Evolutionary conservation across 2,113 vertebrate genomes (phyloP).

Genomic region (Mirounga angustirostris): DNA sequence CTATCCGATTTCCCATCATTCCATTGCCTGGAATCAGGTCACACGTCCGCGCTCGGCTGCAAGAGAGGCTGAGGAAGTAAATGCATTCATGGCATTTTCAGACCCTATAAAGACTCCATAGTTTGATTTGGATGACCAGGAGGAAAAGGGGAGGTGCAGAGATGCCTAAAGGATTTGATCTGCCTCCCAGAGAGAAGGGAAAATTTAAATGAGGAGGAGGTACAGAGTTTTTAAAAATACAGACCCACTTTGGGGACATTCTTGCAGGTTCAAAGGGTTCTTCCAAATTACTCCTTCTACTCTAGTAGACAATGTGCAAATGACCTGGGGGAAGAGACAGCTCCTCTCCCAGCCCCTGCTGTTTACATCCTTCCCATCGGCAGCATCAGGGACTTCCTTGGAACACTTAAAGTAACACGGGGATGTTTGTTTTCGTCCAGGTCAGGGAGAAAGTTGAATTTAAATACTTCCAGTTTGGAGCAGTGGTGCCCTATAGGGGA

Average conservation of each 20-base stretch:
- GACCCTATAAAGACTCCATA: neutral
- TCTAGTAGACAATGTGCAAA: neutral
- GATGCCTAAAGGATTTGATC: neutral
- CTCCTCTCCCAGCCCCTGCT: neutral
- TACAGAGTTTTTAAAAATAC: constrained; percentile 14
- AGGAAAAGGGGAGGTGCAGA: neutral
- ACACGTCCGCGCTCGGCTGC: neutral
- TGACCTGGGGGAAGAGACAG: neutral
- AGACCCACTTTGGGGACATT: neutral
- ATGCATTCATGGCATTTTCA: neutral
- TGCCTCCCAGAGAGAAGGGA: neutral
- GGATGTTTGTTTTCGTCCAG: neutral
- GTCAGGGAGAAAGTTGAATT: neutral
- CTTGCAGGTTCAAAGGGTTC: constrained; percentile 17
- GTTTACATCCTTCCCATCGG: neutral
- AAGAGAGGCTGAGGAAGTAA: neutral
- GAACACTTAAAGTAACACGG: neutral
- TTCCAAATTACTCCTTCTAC: neutral
- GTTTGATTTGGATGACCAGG: neutral
- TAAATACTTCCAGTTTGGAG: neutral
- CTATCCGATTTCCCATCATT: neutral
- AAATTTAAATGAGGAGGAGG: neutral
- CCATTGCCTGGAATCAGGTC: neutral
- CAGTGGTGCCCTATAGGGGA: neutral
- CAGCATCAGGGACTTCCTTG: neutral